These are phyloP conservation scores for Thermophis baileyi DNA, from an alignment of 2,113 vertebrate genomes.

Conservation along the genomic window DNA sequence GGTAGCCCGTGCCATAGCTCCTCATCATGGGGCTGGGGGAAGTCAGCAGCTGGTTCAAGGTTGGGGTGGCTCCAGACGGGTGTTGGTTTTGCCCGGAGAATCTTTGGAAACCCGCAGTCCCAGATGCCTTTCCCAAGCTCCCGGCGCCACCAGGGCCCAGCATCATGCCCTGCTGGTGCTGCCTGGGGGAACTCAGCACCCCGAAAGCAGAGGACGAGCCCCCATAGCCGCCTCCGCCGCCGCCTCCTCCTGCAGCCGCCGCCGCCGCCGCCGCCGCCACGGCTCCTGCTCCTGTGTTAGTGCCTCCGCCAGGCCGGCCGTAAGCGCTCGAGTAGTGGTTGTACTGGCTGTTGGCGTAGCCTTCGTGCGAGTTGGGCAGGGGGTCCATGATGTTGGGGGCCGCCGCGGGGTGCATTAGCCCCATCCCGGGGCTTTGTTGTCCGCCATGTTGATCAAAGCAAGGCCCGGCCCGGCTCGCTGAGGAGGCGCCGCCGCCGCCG, in stretches of 20 bases:
- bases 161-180: conserved; percentile 72
- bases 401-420: conserved; percentile 81
- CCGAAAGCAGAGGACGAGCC: conserved; percentile 75
- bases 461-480: conserved; percentile 81
- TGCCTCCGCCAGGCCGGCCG: conserved; percentile 72
- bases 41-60: conserved; percentile 93
- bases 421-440: conserved; percentile 89
- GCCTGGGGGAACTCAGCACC: conserved; percentile 80
- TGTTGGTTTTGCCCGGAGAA: conserved; percentile 86
- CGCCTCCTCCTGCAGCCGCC: conserved; percentile 53
- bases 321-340: conserved; percentile 83
- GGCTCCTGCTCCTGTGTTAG: conserved; percentile 38
- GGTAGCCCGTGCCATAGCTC: conserved; percentile 84
- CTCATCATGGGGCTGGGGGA: conserved; percentile 94
- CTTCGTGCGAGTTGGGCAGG: conserved; percentile 88
- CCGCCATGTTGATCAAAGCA: conserved; percentile 97
- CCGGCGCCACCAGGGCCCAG: conserved; percentile 77
- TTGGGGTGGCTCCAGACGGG: conserved; percentile 91
- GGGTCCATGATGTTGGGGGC: conserved; percentile 82
- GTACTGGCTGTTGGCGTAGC: conserved; percentile 86
- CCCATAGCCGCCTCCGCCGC: conserved; percentile 65
- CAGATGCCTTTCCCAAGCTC: conserved; percentile 75
- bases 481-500: conserved; percentile 65
- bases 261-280: conserved; percentile 66
- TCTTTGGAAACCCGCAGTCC: conserved; percentile 83